Evolutionary conservation across 2,797 vertebrate genomes (phyloP), one percentile per base, ranked within the genome.

Genomic region (Enteromius unitaeniatus): DNA sequence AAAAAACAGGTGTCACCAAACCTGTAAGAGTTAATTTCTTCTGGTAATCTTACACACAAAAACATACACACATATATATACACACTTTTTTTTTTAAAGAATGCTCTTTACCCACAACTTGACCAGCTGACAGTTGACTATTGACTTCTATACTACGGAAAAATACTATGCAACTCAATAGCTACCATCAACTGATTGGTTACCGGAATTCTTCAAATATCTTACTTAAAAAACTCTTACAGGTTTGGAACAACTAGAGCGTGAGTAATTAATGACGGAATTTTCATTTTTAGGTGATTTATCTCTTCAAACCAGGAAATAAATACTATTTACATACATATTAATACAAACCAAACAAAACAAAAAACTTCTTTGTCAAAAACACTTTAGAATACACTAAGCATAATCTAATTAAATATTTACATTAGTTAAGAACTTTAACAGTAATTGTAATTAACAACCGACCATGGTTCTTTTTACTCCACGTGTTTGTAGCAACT

Each of bases 381-480:
- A 31, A 40, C 3, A 15, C 13, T 55, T 75, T 75, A 23, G 31
- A 21, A 75, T 13, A 23, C 13, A 21, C 11, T 75, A 53, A 13
- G 3, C 19, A 75, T 74, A n/a, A 34, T 73, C 15, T 49, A 31
- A 28, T 37, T n/a, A 3, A 67, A 17, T 37, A 67, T 21, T 21
- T 31, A 45, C 3, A 72, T 13, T 14, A 21, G 17, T 51, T 37
- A 10, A 9, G 2, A 14, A 45, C 40, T 40, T 19, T 2, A 26
- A 65, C 1, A 60, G 13, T 15, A 42, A 40, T 17, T 67, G 2
- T 23, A 55, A 69, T 7, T 45, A 14, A 37, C 28, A 8, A n/a
- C 92, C 90, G 42, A 88, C 93, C 90, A 90, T 84, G 78, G 88
- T 91, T 72, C 93, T 95, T 94, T 95, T 95, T 90, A 93, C 94